A percentile compares a stretch with the other conserved stretches of the same genome.
Conservation (phyloP, 2,797 vertebrate species). For the Ctenosaura bakeri region DNA sequence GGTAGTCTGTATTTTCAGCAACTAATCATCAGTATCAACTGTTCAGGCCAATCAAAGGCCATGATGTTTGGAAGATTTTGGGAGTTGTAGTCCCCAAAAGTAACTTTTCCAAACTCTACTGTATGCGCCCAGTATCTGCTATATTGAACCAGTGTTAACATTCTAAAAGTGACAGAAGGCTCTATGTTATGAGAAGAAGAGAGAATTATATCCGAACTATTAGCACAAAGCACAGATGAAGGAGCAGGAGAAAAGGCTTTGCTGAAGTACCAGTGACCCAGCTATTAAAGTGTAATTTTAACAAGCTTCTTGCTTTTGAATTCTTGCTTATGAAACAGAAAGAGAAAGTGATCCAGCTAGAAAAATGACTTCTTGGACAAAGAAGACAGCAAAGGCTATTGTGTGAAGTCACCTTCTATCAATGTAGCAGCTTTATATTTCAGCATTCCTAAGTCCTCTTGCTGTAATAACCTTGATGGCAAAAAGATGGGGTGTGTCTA, state of each 20-base stretch:
- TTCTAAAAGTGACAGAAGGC: neutral
- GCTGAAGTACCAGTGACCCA: conserved; percentile 20
- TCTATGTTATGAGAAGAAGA: neutral
- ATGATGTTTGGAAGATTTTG: no score
- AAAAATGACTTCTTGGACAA: neutral
- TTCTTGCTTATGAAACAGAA: conserved; percentile 14
- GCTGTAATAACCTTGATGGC: neutral
- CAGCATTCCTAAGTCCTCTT: neutral
- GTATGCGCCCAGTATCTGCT: no score
- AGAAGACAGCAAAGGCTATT: neutral
- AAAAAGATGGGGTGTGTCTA: neutral
- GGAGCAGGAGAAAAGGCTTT: neutral
- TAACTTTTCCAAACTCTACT: no score
- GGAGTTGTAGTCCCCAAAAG: no score
- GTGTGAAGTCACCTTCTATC: no score
- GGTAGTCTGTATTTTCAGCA: neutral
- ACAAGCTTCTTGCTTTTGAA: no score
- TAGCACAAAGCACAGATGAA: neutral
- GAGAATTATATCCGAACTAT: conserved; percentile 10
- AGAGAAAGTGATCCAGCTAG: conserved; percentile 6
- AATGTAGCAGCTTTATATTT: no score
- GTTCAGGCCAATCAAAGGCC: no score
- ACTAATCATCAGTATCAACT: neutral
- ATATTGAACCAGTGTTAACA: neutral
- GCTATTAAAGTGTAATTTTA: conserved; percentile 26